Evolutionary conservation across 2,113 vertebrate genomes (phyloP), one percentile per base, ranked within the genome.

Genomic region (Pitta sordida): DNA sequence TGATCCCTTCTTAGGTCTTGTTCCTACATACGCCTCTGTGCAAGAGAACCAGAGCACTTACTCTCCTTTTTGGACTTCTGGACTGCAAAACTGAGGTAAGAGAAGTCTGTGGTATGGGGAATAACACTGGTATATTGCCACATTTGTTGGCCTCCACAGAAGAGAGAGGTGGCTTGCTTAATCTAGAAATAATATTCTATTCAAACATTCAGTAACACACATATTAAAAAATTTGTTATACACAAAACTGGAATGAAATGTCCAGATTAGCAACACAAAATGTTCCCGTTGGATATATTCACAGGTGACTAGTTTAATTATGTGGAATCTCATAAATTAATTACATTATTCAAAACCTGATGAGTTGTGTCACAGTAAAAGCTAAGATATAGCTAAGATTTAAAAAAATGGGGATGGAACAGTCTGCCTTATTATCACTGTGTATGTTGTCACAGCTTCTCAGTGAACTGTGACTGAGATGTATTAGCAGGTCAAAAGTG

Each of bases 401-500:
- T 22, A 89, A 85, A 71, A 85, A 95, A 95, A 92, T 1, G 11
- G 19, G 32, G 48, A 87, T 93, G 67, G 52, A 86, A 59, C 51
- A 91, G 73, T 89, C 93, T 78, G 53, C 60, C 79, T 94, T 67
- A 46, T 95, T 97, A 97, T 82, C 79, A 81, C 65, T 34, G 59
- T 92, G 67, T 37, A 69, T 14, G 30, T 85, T 96, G 93, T 91
- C 95, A 94, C 53, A 96, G 91, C 68, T 95, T 84, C 8, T 86
- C 69, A 84, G 53, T 77, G 90, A 95, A 85, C 63, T 63, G 93
- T 92, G 92, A 96, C 88, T 91, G 88, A 96, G 81, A 89, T 64
- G 46, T 69, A 96, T 96, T 91, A 96, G 84, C 32, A 93, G 93
- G 95, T 96, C 87, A 96, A 93, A 92, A 94, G 88, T 92, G 74